Base-by-base conservation (phyloP, 23 tunicate species). In the Pegea sp. region DNA sequence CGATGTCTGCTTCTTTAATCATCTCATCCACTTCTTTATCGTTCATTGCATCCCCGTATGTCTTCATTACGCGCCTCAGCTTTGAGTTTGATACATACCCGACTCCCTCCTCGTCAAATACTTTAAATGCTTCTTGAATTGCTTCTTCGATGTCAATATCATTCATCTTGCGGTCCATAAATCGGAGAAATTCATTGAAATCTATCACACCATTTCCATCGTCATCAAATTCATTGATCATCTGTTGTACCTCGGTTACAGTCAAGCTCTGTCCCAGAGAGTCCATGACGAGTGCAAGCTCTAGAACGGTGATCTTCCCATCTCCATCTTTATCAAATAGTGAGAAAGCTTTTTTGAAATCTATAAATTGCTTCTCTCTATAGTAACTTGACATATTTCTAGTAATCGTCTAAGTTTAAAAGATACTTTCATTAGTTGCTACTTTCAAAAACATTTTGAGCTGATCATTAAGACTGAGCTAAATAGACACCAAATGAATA, bases 51-150 rank as follows among this genome's bases (percentile, higher is more conserved):
- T 38, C 46, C 11, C 46, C 46, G 46, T 38, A 38, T 8, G 46
- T 38, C 46, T 11, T 38, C 46, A 38, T 11, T 8, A 38, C 46
- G 16, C 16, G 46, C 16, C 46, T 11, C 16, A 38, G 16, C 46
- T 38, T 38, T 16, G 46, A 8, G 46, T 38, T 38, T 11, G 13
- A 8, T 11, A 38, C 16, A 16, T 38, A 8, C 16, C 46, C 46
- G 46, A 8, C 13, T 16, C 46, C 46, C 16, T 38, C 46, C 16
- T 38, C 46, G 16, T 38, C 46, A 16, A 38, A 38, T 11, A 38
- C 46, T 38, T 38, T 38, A 38, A 38, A 38, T 16, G 46, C 46
- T 38, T 38, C 46, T 16, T n/a, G n/a, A 38, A 38, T 38, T 38
- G 46, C 46, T 38, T 38, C 46, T 38, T 38, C 46, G 16, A 38